Evolutionary conservation across 1,140 invertebrate species (phyloP), one percentile per base, ranked within the genome.

Genomic region (Leguminivora glycinivorella): DNA sequence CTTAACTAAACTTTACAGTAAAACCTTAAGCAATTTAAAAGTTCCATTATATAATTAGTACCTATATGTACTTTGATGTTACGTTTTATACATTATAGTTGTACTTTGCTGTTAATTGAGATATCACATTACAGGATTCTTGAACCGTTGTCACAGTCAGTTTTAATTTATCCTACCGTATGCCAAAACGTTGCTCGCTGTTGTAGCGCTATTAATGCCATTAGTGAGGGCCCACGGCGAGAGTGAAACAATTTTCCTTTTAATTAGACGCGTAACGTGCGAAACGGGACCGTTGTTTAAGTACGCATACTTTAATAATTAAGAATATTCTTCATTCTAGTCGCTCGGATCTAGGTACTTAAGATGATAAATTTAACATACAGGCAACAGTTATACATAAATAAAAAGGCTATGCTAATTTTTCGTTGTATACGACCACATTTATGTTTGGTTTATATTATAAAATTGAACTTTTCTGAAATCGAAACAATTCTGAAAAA

Each of bases 231-330:
- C 17, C 58, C 58, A 63, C 12, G 6, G 58, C 58, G 58, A 29
- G 58, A 63, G 58, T 63, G 58, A 29, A 63, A 63, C 58, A 63
- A 63, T 63, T 63, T 63, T 31, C 26, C 26, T 63, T 63, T 63
- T 63, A 63, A 63, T 63, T 63, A 63, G 58, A 63, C 58, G 26
- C 58, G 29, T 63, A 63, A 63, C 58, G 58, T 63, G 58, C 58
- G 58, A 34, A 63, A 29, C 58, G 26, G 58, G 58, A 29, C 58
- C 58, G 58, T 63, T 31, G 58, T 63, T 63, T 10, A 52, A 63
- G 29, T 63, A 31, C 25, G 58, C 58, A 63, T 63, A 63, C 58
- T 63, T 63, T 63, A 63, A 63, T 63, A 63, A 63, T 31, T 63
- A 63, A 63, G 26, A 63, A 63, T 63, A 63, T 63, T 63, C 58